Base-by-base conservation (phyloP, 1,140 invertebrate genomes). In the Archegozetes longisetosus region DNA sequence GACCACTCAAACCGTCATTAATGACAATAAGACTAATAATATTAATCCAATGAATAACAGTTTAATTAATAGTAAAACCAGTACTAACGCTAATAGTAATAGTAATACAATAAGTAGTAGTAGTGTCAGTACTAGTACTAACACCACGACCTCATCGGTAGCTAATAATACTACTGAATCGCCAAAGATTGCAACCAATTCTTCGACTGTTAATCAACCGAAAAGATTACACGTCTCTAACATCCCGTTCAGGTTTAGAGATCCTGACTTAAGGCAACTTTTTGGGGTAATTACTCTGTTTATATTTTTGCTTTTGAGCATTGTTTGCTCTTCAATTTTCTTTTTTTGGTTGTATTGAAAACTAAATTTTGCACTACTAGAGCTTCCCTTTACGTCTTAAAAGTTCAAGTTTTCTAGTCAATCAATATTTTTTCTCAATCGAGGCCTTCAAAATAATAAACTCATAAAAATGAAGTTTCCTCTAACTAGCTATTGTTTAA, bases 231-330 rank as follows among this genome's bases (percentile, higher is more conserved):
- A 92, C 71, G 91, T 98, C 68, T 96, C 92, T 70, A 98, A 98
- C 79, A 98, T 98, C 80, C 94, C 94, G 64, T 98, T 98, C 78
- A 79, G 92, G 71, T 98, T 96, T 77, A 82, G 93, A 75, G 93
- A 98, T 79, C 91, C 91, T 55, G 94, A 98, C 77, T 80, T 98
- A 61, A 83, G 91, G 72, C 85, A 89, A 66, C 90, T 98, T 84
- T 94, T 98, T 79, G 92, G 91, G 76, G 62, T 63, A 61, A 61
- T 53, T 62, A 26, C 46, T 40, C 28, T 2, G 25, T 22, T 55
- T 55, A 14, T 55, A 12, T 3, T 28, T 14, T 2, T n/a, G n/a
- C n/a, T n/a, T n/a, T n/a, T n/a, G n/a, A n/a, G n/a, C n/a, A n/a
- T n/a, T n/a, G 22, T 20, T 48, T 48, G 22, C 46, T 48, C 46